A percentile compares a stretch with the other conserved stretches of the same genome.
These are phyloP conservation scores for Gonatopus flavifemur DNA, from an alignment of 1,140 invertebrate genomes.

Conservation along the genomic window DNA sequence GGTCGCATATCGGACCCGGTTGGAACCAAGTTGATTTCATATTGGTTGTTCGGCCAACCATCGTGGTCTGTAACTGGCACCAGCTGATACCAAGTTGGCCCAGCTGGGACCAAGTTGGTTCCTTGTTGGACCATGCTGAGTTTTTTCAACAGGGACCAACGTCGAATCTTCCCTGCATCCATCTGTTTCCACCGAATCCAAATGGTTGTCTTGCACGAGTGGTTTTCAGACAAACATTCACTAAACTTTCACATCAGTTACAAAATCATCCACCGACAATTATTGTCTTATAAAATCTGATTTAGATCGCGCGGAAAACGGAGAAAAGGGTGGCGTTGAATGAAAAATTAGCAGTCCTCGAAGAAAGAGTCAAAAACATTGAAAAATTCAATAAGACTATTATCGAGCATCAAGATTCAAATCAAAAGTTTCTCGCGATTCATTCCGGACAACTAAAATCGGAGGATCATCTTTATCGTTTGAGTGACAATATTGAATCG, in stretches of 20 bases:
- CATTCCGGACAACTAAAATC: slow-evolving; percentile 65
- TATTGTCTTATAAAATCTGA: slow-evolving; percentile 1
- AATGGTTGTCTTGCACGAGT: neutral
- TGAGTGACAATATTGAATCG: slow-evolving; percentile 57
- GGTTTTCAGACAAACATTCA: neutral
- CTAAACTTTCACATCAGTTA: slow-evolving; percentile 1
- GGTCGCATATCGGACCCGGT: too few relatives aligned
- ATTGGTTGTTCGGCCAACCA: too few relatives aligned
- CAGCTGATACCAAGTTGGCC: too few relatives aligned
- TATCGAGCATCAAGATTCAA: slow-evolving; percentile 37
- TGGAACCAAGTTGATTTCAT: too few relatives aligned
- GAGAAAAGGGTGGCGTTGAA: slow-evolving; percentile 34
- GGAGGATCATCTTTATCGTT: slow-evolving; percentile 62
- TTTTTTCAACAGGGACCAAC: too few relatives aligned
- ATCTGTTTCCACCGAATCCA: neutral
- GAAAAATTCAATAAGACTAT: slow-evolving; percentile 35
- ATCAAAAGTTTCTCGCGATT: slow-evolving; percentile 59
- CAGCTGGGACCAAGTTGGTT: too few relatives aligned
- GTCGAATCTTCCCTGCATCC: neutral
- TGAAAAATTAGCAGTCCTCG: slow-evolving; percentile 31
- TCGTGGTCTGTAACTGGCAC: too few relatives aligned
- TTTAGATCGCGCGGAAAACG: slow-evolving; percentile 47
- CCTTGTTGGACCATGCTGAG: too few relatives aligned
- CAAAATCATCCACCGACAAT: slow-evolving; percentile 1
- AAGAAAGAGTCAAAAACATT: slow-evolving; percentile 37